Evolutionary conservation across 2,113 vertebrate genomes (phyloP), one percentile per base, ranked within the genome.

Genomic region (Monarcha castaneiventris): DNA sequence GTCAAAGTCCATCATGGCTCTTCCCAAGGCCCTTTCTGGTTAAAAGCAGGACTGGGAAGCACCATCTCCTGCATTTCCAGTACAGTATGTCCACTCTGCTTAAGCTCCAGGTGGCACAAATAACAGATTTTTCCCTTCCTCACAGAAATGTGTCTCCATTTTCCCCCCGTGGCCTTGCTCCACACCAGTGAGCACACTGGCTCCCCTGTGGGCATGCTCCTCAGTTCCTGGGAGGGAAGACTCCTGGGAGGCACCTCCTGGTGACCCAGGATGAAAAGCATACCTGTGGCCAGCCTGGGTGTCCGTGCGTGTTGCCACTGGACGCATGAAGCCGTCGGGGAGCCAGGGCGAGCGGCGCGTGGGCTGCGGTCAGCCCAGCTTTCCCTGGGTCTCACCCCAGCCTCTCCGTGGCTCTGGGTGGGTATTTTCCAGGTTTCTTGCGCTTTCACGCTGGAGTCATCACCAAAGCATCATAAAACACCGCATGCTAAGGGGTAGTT

Each of bases 231-330:
- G 73, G 23, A 33, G 0, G n/a, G 17, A 2, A 32, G 11, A 85
- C 30, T 20, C 14, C 71, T 16, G 5, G 21, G 51, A 73, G 58
- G 41, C 71, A 76, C 27, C 67, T 85, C 68, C 59, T 58, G 1
- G 0, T 92, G 93, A 83, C 54, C 86, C 52, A 8, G 8, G 83
- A 37, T 93, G 75, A 61, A 44, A 64, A 72, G 46, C 94, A 75
- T 89, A 63, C 89, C 67, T 92, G 91, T 96, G 96, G 93, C 86
- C 86, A 85, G 74, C 27, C 72, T 44, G 44, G 55, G 6, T 89
- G 89, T 92, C 93, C 59, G 1, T 54, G 59, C 13, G 0, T 61
- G 75, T 89, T 88, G 81, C 80, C 80, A 6, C 48, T 43, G 87
- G 68, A 71, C 8, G 6, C 64, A 2, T 9, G 22, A 91, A 49